Percentiles rank a stretch among this genome's conserved stretches.
Conservation (phyloP, 2,797 vertebrate genomes). For the Perdix hodgsoniae region DNA sequence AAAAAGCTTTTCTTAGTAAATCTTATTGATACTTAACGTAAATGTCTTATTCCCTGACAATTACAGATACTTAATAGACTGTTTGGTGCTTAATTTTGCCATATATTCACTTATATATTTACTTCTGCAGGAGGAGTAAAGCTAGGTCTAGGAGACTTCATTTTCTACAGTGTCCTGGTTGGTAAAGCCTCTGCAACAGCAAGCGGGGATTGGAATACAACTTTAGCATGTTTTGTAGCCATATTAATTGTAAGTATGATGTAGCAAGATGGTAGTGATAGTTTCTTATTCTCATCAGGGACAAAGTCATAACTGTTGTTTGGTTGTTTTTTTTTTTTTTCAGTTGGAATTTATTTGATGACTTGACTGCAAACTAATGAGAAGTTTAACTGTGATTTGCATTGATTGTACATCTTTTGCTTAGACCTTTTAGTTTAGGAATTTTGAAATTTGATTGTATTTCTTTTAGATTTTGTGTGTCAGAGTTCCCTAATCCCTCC, state of each 20-base stretch:
- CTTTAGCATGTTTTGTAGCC: slow-evolving; percentile 96
- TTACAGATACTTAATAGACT: neutral
- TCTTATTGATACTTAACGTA: neutral
- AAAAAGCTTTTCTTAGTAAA: neutral
- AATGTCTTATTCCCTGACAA: neutral
- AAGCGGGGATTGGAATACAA: slow-evolving; percentile 99
- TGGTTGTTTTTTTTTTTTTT: neutral
- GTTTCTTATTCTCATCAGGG: neutral
- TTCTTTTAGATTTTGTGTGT: slow-evolving; percentile 14
- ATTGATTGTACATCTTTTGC: neutral
- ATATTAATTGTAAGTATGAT: slow-evolving; percentile 95
- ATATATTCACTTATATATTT: slow-evolving; percentile 64
- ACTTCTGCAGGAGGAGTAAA: slow-evolving; percentile 92
- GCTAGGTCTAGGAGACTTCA: slow-evolving; percentile 97
- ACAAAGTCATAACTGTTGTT: neutral
- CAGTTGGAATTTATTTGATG: neutral
- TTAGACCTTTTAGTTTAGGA: neutral
- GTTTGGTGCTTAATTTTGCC: neutral
- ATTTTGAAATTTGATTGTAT: neutral
- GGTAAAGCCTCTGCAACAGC: slow-evolving; percentile 97
- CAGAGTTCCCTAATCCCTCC: slow-evolving; percentile 45
- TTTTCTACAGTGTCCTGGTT: slow-evolving; percentile 99
- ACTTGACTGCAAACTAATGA: neutral
- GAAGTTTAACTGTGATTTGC: neutral
- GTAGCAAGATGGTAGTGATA: neutral